Conservation (phyloP, 37 sponge, comb jelly and placozoan genomes). For the Cladorhizidae sp. region DNA sequence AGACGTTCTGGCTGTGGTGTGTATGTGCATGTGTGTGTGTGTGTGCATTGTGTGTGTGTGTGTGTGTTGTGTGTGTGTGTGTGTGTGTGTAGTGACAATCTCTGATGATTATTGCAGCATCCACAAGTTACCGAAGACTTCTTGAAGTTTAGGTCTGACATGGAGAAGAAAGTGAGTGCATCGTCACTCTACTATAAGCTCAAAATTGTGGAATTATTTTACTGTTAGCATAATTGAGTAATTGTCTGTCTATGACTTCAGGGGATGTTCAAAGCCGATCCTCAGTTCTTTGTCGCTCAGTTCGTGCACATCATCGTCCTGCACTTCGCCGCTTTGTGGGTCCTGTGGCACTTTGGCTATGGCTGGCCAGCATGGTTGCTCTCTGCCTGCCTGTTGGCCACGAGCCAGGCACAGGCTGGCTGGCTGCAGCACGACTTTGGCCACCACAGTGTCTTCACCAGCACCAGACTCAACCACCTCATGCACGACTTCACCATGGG, state of each 20-base stretch:
- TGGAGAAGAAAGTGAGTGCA: conserved; percentile 38
- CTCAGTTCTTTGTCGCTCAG: conserved; percentile 48
- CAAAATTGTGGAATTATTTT: too few relatives aligned
- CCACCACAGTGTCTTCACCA: conserved; percentile 72
- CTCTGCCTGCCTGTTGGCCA: conserved; percentile 30
- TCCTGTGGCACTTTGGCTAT: conserved; percentile 63
- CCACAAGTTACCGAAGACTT: conserved; percentile 47
- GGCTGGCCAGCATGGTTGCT: conserved; percentile 57
- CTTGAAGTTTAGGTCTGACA: conserved; percentile 30
- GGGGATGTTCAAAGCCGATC: conserved; percentile 65
- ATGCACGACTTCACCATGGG: conserved; percentile 61
- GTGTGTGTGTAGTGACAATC: too few relatives aligned
- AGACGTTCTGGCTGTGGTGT: too few relatives aligned
- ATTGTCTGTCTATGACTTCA: conserved; percentile 15
- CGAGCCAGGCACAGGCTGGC: conserved; percentile 78
- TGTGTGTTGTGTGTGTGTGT: too few relatives aligned
- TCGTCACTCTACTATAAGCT: too few relatives aligned
- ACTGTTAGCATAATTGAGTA: neutral
- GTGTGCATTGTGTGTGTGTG: too few relatives aligned
- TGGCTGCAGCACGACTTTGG: conserved; percentile 93
- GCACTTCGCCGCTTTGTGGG: conserved; percentile 33
- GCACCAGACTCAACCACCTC: conserved; percentile 59
- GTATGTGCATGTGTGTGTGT: too few relatives aligned
- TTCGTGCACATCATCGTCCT: conserved; percentile 58
- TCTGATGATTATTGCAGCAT: conserved; percentile 48